Evolutionary conservation across 2,888 invertebrate species (phyloP), one percentile per base, ranked within the genome.

Genomic region (Tinea pellionella): DNA sequence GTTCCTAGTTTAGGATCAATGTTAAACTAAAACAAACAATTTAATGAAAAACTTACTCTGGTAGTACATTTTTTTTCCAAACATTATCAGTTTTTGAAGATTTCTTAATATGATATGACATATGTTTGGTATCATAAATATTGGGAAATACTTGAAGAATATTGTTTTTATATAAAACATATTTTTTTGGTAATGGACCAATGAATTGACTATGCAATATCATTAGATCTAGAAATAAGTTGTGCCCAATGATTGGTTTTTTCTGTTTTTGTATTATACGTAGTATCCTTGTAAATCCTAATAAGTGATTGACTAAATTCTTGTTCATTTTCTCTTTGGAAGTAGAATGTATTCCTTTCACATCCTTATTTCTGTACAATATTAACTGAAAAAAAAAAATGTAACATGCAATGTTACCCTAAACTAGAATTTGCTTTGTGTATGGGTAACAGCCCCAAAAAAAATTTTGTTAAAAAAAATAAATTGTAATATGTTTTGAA

Each of bases 221-320:
- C 66, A 95, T 72, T 0, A 92, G 75, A 74, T 95, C 95, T 63
- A 92, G 75, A 60, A 93, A 85, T 63, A 91, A 72, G 73, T 96
- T 96, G 73, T 95, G 95, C 0, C 94, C 94, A 19, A 95, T 78
- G 18, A 95, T 78, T 2, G 94, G 94, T 79, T 93, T 94, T 64
- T 89, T 87, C 6, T 88, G 72, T 1, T 77, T 69, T 30, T 78
- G 78, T n/a, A 95, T 72, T 0, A 92, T 70, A 13, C 89, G 74
- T 62, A 94, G 91, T 11, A 95, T 77, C 68, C 88, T 88, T 0
- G 92, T 89, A 69, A 94, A 94, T 6, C 94, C 94, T 59, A 89
- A 69, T 59, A 91, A 74, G 62, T 86, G 73, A 32, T 76, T 75
- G 61, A 90, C 68, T 8, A 92, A 6, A 68, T 59, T 84, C 78